phyloP scores from a whole-genome alignment of 2,113 vertebrate genomes.

The human (Homo sapiens) region GRCh38 chr2:60139501-60140000 shows the following conservation, averaged over 20 bases:
- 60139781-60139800: background rate
- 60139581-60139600: slow-evolving; percentile 1
- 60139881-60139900: background rate
- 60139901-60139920: background rate
- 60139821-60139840: background rate
- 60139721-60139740: background rate
- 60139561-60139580: background rate
- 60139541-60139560: background rate
- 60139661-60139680: background rate
- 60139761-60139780: background rate
- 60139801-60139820: background rate
- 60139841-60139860: background rate
- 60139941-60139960: background rate
- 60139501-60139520: background rate
- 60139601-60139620: background rate
- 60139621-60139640: background rate
- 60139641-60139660: background rate
- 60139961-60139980: background rate
- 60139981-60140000: background rate
- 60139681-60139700: background rate
- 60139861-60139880: no score
- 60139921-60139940: background rate
- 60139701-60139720: background rate
- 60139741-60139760: background rate
- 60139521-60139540: background rate